Evolutionary conservation across 2,888 invertebrate genomes (phyloP).

Genomic region (Heliconius erato): DNA sequence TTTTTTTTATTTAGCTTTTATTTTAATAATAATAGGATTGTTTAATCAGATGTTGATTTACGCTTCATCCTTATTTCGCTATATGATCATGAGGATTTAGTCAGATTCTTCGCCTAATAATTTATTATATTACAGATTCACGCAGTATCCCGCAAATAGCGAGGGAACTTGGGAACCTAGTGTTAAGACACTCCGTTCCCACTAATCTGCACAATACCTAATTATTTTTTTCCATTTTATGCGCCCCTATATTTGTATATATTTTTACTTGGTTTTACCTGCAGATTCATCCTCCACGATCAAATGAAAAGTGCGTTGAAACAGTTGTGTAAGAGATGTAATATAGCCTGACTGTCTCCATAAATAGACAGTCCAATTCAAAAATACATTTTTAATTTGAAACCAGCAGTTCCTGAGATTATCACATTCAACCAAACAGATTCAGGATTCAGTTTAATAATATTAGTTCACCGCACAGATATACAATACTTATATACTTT

Average conservation of each 20-base stretch:
- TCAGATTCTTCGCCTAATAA: background rate
- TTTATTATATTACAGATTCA: background rate
- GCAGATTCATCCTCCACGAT: background rate
- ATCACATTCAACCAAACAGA: no score
- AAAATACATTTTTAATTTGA: no score
- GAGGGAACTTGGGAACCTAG: no score
- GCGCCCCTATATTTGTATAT: background rate
- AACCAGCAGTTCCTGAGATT: no score
- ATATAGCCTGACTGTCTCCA: no score
- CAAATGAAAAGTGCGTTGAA: background rate
- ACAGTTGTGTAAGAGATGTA: no score
- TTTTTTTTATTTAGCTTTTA: constrained; percentile 1
- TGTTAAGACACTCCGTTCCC: no score
- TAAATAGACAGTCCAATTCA: no score
- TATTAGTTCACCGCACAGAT: no score
- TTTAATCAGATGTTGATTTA: background rate
- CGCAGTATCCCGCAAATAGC: background rate
- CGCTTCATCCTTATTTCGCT: background rate
- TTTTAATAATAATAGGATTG: background rate
- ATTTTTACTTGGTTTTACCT: background rate
- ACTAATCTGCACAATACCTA: background rate
- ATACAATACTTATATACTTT: no score
- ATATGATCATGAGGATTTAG: background rate
- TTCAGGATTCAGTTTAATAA: no score
- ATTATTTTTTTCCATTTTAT: no score